Conservation (phyloP, 2,888 invertebrate genomes). For the Gymnoscelis rufifasciata region DNA sequence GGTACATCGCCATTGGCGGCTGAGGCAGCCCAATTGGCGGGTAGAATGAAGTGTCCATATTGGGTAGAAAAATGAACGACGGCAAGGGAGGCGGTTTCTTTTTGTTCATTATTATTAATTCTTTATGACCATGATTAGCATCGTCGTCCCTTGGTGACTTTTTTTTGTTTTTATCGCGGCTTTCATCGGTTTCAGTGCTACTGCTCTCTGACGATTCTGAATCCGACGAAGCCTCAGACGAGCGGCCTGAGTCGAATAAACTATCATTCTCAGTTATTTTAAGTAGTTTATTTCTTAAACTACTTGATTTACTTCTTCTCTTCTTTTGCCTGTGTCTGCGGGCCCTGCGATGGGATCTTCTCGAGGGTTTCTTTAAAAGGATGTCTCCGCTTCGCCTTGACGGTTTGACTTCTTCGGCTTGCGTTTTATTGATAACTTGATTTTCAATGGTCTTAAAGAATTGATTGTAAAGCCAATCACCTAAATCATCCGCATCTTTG, state of each 20-base stretch:
- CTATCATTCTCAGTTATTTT: slow-evolving; percentile 64
- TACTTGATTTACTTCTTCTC: slow-evolving; percentile 36
- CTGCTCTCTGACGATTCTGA: not conserved
- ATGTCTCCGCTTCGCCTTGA: slow-evolving; percentile 48
- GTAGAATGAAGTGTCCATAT: slow-evolving; percentile 59
- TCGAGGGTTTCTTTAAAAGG: slow-evolving; percentile 27
- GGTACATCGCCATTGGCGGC: slow-evolving; percentile 64
- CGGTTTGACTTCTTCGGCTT: slow-evolving; percentile 34
- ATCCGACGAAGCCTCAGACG: slow-evolving; percentile 32
- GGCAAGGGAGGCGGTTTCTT: slow-evolving; percentile 59
- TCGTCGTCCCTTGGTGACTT: not conserved
- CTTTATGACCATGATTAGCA: slow-evolving; percentile 56
- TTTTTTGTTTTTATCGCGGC: not conserved
- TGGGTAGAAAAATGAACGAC: slow-evolving; percentile 67
- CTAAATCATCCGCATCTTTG: slow-evolving; percentile 58
- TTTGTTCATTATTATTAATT: slow-evolving; percentile 59
- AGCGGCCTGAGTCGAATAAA: slow-evolving; percentile 53
- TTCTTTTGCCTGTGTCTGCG: slow-evolving; percentile 32
- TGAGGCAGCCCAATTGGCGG: slow-evolving; percentile 64
- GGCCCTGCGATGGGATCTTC: slow-evolving; percentile 35
- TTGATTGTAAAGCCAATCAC: slow-evolving; percentile 71
- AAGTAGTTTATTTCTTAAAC: slow-evolving; percentile 49
- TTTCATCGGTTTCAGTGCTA: slow-evolving; percentile 4
- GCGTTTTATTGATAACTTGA: slow-evolving; percentile 62
- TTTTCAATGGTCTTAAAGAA: slow-evolving; percentile 70